These are phyloP conservation scores for Connochaetes taurinus DNA, from an alignment of 2,113 vertebrate species.

Conservation along the genomic window DNA sequence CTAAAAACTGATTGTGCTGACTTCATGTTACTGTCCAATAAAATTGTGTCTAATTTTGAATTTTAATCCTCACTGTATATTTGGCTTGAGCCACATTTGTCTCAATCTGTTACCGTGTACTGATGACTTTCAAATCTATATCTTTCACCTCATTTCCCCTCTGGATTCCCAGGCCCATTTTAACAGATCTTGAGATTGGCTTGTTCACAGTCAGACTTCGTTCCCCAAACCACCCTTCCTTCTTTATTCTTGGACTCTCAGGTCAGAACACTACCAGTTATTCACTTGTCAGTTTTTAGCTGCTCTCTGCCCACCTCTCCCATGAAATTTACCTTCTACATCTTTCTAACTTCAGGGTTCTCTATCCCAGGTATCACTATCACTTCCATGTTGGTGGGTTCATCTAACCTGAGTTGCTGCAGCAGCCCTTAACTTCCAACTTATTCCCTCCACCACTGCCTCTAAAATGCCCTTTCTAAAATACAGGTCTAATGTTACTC, in stretches of 20 bases:
- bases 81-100: background rate
- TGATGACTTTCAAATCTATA: background rate
- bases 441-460: background rate
- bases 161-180: background rate
- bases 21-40: background rate
- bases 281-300: background rate
- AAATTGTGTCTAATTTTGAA: background rate
- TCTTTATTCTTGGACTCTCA: background rate
- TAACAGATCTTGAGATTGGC: background rate
- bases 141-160: background rate
- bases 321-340: background rate
- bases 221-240: background rate
- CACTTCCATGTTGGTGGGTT: background rate
- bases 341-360: background rate
- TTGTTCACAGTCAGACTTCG: background rate
- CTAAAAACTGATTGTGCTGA: background rate
- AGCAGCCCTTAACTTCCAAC: background rate
- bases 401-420: background rate
- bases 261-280: background rate
- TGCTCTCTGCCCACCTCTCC: background rate
- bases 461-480: background rate
- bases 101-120: background rate
- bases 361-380: background rate
- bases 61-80: background rate
- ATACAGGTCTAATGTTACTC: background rate